These are phyloP conservation scores for Epinephelus moara DNA, from an alignment of 2,113 vertebrate genomes.

Conservation along the genomic window DNA sequence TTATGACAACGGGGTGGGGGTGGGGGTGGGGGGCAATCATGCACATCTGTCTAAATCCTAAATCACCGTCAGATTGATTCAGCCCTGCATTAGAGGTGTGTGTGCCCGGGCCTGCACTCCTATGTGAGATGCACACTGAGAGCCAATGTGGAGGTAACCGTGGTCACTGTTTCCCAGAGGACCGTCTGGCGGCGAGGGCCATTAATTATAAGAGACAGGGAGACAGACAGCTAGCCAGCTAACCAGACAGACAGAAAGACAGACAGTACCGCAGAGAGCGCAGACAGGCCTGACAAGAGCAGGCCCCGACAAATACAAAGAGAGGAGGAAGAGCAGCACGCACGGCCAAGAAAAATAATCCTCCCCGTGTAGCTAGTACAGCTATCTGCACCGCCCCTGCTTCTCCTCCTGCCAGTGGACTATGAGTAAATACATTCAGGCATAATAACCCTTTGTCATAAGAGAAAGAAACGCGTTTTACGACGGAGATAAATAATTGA, in stretches of 20 bases:
- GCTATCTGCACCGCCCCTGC: conserved; percentile 45
- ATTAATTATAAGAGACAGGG: conserved; percentile 78
- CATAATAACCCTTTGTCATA: conserved; percentile 67
- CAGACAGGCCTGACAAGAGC: conserved; percentile 75
- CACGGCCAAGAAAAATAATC: conserved; percentile 60
- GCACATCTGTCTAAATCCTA: conserved; percentile 24
- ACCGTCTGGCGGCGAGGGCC: conserved; percentile 70
- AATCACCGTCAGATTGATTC: background rate
- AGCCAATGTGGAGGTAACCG: conserved; percentile 68
- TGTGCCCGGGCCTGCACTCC: conserved; percentile 34
- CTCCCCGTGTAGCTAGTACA: conserved; percentile 46
- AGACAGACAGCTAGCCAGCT: conserved; percentile 70
- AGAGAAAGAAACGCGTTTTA: conserved; percentile 64
- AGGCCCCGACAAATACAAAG: conserved; percentile 81
- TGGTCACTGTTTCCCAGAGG: conserved; percentile 72
- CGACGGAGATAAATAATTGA: conserved; percentile 81
- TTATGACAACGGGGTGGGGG: background rate
- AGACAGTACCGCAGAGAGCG: conserved; percentile 76
- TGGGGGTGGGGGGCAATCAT: background rate
- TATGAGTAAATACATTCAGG: conserved; percentile 63
- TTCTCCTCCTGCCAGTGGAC: conserved; percentile 43
- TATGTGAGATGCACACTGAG: conserved; percentile 61
- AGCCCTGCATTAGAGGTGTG: conserved; percentile 8
- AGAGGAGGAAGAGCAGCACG: conserved; percentile 70
- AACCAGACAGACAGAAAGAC: conserved; percentile 63